Evolutionary conservation across 2,797 vertebrate genomes (phyloP), one percentile per base, ranked within the genome.

Genomic region (Rachycentron canadum): DNA sequence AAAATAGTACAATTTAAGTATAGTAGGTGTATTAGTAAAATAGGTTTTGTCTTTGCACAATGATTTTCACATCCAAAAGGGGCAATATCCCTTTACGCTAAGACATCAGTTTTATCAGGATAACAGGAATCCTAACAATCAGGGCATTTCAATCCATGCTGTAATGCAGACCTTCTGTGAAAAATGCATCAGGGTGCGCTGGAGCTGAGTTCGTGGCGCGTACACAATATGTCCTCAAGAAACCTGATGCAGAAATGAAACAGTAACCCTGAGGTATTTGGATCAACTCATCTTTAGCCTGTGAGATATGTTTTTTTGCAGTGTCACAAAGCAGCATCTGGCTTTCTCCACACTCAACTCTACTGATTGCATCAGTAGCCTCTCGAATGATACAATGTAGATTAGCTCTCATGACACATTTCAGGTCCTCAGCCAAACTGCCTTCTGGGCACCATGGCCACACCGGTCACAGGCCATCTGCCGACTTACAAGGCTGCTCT

Each of bases 391-490:
- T 76, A 79, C 49, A 76, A 63, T 65, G 60, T 21, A 82, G 70
- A 90, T 82, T 14, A 76, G 56, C 67, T 83, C 41, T 82, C 80
- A 87, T 76, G 79, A 81, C 67, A 73, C 28, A 25, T 34, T 77
- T 56, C 62, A 72, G 67, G 70, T 86, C 77, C 67, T 58, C 25
- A 16, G 87, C 75, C 78, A 84, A 83, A 61, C 25, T 41, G 50
- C 71, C 81, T 75, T 57, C 53, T 62, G 79, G 78, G 57, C 58
- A 69, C 67, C 8, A 2, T 30, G 59, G 68, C 62, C 36, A 52
- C 75, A 67, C 69, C 82, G 71, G 70, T 64, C 64, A 57, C 2
- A 21, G 53, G 82, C 81, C 86, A 83, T 75, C 81, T 83, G 84
- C 65, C 55, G 53, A n/a, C 56, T 49, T 32, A 63, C 66, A 47